Evolutionary conservation across 2,113 vertebrate genomes (phyloP).

Genomic region (Pelecanoides urinatrix): DNA sequence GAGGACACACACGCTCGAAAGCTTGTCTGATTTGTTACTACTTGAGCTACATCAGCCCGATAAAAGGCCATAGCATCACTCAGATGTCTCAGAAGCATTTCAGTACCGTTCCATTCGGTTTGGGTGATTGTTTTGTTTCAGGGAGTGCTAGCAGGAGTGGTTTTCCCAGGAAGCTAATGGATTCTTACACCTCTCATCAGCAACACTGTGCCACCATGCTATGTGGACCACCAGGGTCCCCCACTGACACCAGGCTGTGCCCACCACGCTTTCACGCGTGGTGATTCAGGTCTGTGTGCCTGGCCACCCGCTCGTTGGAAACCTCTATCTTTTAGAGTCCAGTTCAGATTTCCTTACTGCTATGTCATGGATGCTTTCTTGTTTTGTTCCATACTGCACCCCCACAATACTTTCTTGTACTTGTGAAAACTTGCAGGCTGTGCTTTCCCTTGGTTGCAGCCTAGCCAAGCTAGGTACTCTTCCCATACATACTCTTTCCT

Average conservation of each 20-base stretch:
- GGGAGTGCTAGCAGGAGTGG: neutral
- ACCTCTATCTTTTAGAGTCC: neutral
- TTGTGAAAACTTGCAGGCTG: neutral
- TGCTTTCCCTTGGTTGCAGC: neutral
- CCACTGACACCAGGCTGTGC: neutral
- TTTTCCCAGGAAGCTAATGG: neutral
- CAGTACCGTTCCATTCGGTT: neutral
- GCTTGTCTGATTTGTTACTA: neutral
- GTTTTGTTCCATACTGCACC: neutral
- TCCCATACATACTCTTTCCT: neutral
- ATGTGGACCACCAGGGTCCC: neutral
- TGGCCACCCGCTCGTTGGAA: rapidly evolving
- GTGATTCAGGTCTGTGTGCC: neutral
- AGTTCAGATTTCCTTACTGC: neutral
- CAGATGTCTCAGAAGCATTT: neutral
- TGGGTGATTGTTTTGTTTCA: neutral
- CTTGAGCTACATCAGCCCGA: neutral
- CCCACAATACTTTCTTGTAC: neutral
- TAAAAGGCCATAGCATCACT: neutral
- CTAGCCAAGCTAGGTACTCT: neutral
- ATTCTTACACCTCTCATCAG: neutral
- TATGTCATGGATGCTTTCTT: neutral
- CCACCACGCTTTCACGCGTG: neutral
- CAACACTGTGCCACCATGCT: neutral
- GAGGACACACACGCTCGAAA: neutral